Base-by-base conservation (phyloP, 2,888 invertebrate genomes). In the Drosophila vallismaia region DNA sequence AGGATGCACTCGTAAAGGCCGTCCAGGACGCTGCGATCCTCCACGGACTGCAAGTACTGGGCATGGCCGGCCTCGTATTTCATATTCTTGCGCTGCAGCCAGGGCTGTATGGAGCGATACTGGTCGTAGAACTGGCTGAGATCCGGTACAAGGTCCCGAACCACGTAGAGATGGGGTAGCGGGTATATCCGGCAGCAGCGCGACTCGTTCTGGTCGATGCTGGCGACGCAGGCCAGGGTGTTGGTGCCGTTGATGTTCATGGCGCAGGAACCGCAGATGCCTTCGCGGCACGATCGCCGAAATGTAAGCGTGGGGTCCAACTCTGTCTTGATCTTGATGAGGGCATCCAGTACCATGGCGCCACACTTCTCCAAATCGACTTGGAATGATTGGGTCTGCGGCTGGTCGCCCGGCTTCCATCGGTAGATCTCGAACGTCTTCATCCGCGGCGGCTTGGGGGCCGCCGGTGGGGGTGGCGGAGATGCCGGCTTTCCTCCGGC, bases 181-280 rank as follows among this genome's bases (percentile, higher is more conserved):
- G 99, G 99, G 91, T 99, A 99, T 78, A 99, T 95, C 89, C 97
- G 97, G 14, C 94, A 91, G 0, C 95, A 92, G 87, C 95, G 95
- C 36, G 93, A 93, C 31, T 71, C 19, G 26, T 76, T 78, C 31
- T 94, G 93, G 91, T 98, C 97, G 82, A 98, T 98, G 31, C 77
- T 78, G 28, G 93, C 93, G 85, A 97, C 97, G 91, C 99, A 99
- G 24, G 99, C 98, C 49, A 99, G 93, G 0, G 98, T 98, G 91
- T 99, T 99, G 0, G 94, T 93, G 5, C 99, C 99, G 51, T 95
- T 96, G 91, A 99, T 98, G 92, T 99, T 99, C 99, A 99, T 99
- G 14, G 98, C 96, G 92, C 99, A 99, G 4, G 99, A 99, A 0
- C 99, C 99, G 90, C 99, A 99, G 79, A 99, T 99, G 10, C 99